phyloP scores from a whole-genome alignment of 2,797 vertebrate genomes.

The Urosaurus nigricauda region DNA sequence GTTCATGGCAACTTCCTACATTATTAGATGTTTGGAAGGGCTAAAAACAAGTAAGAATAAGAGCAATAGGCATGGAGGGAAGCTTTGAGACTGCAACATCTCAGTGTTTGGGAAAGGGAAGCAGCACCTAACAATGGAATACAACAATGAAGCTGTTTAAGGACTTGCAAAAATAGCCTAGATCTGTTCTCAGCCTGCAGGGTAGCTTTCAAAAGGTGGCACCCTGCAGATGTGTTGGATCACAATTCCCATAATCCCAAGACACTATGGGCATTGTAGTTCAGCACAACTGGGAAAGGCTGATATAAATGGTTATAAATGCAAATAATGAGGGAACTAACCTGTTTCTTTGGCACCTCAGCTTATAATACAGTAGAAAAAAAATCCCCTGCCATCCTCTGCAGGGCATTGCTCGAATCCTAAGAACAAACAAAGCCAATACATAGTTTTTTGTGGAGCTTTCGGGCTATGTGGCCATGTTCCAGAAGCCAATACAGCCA shows the following conservation, averaged over 20 bases:
- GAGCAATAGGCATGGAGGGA: no score
- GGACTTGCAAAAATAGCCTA: neutral
- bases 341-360: neutral
- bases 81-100: neutral
- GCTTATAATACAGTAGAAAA: neutral
- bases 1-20: neutral
- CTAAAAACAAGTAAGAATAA: no score
- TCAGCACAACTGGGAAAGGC: neutral
- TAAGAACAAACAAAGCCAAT: neutral
- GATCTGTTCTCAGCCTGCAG: neutral
- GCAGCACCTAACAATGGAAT: neutral
- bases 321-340: neutral
- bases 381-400: neutral
- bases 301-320: neutral
- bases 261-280: neutral
- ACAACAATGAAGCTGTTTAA: neutral
- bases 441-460: no score
- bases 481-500: no score
- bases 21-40: neutral
- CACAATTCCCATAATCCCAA: neutral
- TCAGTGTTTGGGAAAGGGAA: neutral
- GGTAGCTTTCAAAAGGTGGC: neutral
- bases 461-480: no score
- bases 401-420: neutral
- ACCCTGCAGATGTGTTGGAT: neutral